These are phyloP conservation scores for Bombus ignitus DNA, from an alignment of 1,140 invertebrate genomes.

Conservation along the genomic window DNA sequence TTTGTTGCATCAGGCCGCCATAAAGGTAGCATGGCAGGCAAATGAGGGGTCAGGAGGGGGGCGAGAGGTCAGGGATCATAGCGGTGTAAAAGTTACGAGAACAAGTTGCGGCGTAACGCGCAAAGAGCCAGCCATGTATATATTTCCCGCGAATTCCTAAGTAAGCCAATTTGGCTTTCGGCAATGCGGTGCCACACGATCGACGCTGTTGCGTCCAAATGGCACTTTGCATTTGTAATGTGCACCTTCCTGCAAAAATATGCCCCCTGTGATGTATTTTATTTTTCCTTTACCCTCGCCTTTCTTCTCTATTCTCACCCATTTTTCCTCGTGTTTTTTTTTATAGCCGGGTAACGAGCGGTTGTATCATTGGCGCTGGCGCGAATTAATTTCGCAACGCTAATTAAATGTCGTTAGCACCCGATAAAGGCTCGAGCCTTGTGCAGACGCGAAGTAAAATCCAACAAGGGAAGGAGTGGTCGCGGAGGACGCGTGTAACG, in stretches of 20 bases:
- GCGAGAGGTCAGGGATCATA: not conserved
- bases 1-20: not conserved
- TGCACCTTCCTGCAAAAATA: slow-evolving; percentile 14
- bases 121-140: slow-evolving; percentile 27
- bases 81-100: slow-evolving; percentile 32
- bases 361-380: not conserved
- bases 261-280: not conserved
- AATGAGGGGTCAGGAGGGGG: not conserved
- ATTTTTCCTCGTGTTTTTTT: not conserved
- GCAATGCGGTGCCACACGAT: slow-evolving; percentile 49
- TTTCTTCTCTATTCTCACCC: not conserved
- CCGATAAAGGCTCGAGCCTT: slow-evolving; percentile 2
- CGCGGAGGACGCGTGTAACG: not conserved
- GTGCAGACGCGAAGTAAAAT: not conserved
- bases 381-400: slow-evolving; percentile 32
- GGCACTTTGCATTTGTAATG: slow-evolving; percentile 51
- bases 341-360: not conserved
- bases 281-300: not conserved
- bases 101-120: slow-evolving; percentile 36
- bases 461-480: not conserved
- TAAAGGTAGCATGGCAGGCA: not conserved
- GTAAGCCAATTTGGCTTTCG: slow-evolving; percentile 52
- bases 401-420: slow-evolving; percentile 38
- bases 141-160: slow-evolving; percentile 38
- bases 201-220: slow-evolving; percentile 54